Evolutionary conservation across 2,888 invertebrate species (phyloP).

Genomic region (Nasonia oneida): DNA sequence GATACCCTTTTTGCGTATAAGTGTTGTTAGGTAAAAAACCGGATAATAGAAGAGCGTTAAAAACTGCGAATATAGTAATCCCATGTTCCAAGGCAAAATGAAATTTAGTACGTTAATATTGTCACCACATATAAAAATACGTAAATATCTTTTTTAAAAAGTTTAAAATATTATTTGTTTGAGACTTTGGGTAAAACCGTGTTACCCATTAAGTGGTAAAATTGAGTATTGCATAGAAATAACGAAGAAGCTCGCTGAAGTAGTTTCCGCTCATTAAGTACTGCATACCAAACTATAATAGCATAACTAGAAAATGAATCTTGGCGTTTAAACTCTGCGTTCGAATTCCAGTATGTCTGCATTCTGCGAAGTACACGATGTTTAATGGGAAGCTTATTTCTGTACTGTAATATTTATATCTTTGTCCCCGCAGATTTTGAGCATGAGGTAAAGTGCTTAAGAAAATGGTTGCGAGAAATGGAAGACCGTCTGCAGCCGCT

Average conservation of each 20-base stretch:
- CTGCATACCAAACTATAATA: conserved; percentile 35
- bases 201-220: neutral
- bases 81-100: too few species aligned
- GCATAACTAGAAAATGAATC: conserved; percentile 32
- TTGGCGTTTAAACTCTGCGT: conserved; percentile 29
- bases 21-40: too few species aligned
- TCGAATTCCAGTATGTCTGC: conserved; percentile 57
- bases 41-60: too few species aligned
- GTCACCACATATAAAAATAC: too few species aligned
- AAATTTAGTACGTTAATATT: too few species aligned
- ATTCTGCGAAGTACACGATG: conserved; percentile 22
- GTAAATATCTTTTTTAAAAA: neutral
- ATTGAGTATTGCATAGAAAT: neutral
- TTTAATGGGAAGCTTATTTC: conserved; percentile 56
- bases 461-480: conserved; percentile 93
- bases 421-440: conserved; percentile 83
- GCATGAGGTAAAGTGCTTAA: conserved; percentile 88
- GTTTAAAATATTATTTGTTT: neutral
- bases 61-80: too few species aligned
- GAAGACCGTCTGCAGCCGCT: conserved; percentile 89
- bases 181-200: neutral
- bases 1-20: too few species aligned
- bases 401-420: conserved; percentile 66
- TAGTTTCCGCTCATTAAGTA: neutral
- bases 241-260: neutral